phyloP scores from a whole-genome alignment of 1,140 invertebrate genomes.

The Lysiphlebus fabarum region DNA sequence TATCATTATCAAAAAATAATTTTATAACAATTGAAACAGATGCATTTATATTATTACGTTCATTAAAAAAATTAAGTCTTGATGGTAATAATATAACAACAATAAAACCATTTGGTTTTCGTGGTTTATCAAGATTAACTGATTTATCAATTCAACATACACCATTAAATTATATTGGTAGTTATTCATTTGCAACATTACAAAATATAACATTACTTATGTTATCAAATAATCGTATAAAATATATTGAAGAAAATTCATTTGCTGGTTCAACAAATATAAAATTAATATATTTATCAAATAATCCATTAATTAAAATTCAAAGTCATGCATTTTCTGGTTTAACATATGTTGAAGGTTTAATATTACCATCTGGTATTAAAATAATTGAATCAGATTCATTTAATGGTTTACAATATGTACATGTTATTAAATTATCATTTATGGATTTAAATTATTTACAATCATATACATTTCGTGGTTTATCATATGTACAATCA shows the following conservation, averaged over 20 bases:
- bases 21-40: conserved; percentile 74
- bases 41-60: conserved; percentile 70
- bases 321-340: conserved; percentile 76
- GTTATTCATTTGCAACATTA: conserved; percentile 76
- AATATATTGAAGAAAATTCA: conserved; percentile 72
- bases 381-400: conserved; percentile 71
- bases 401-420: conserved; percentile 74
- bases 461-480: conserved; percentile 69
- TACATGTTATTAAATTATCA: conserved; percentile 71
- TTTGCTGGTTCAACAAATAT: conserved; percentile 81
- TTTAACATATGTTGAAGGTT: conserved; percentile 70
- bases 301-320: conserved; percentile 73
- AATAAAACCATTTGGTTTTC: conserved; percentile 79
- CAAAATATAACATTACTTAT: conserved; percentile 75
- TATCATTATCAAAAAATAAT: conserved; percentile 77
- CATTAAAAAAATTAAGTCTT: conserved; percentile 69
- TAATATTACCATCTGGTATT: conserved; percentile 75
- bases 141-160: conserved; percentile 81
- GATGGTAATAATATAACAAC: conserved; percentile 77
- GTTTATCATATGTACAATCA: conserved; percentile 69
- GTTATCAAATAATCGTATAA: conserved; percentile 74
- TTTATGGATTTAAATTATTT: conserved; percentile 76
- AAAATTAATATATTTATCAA: conserved; percentile 68
- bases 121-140: conserved; percentile 69
- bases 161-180: conserved; percentile 69